phyloP scores from a whole-genome alignment of 2,113 vertebrate species.

The Pygoscelis adeliae region DNA sequence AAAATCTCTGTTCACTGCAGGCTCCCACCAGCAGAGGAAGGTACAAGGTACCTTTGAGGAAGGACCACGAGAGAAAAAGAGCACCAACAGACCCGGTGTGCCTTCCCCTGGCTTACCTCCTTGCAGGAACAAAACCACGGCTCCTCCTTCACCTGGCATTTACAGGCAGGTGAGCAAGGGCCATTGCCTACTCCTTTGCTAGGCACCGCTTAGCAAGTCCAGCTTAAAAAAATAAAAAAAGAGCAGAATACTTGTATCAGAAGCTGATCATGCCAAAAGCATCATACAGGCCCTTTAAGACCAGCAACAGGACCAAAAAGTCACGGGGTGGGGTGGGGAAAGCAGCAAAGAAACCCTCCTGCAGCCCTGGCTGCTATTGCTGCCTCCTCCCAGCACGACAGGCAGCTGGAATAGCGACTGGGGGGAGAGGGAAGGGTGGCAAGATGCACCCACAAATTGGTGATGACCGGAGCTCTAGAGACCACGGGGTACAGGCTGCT shows the following conservation, averaged over 20 bases:
- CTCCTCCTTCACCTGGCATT: not conserved
- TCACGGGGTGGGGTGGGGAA: too few relatives aligned
- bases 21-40: not conserved
- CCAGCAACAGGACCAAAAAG: not conserved
- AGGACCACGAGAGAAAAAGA: too few relatives aligned
- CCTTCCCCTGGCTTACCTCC: not conserved
- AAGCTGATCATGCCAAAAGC: not conserved
- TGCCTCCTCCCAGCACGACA: not conserved
- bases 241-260: not conserved
- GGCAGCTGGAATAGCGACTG: not conserved
- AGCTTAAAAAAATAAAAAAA: not conserved
- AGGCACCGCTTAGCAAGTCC: not conserved
- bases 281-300: too few relatives aligned
- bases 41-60: not conserved
- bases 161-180: not conserved
- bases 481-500: rapidly evolving
- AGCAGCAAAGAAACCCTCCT: too few relatives aligned
- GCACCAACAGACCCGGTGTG: not conserved
- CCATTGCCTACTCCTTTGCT: not conserved
- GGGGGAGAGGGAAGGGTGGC: not conserved
- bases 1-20: not conserved
- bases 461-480: rapidly evolving
- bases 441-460: rapidly evolving
- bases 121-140: not conserved
- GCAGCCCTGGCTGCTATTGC: not conserved